Evolutionary conservation across 2,888 invertebrate genomes (phyloP), one percentile per base, ranked within the genome.

Genomic region (Scaptomyza caliginosa): DNA sequence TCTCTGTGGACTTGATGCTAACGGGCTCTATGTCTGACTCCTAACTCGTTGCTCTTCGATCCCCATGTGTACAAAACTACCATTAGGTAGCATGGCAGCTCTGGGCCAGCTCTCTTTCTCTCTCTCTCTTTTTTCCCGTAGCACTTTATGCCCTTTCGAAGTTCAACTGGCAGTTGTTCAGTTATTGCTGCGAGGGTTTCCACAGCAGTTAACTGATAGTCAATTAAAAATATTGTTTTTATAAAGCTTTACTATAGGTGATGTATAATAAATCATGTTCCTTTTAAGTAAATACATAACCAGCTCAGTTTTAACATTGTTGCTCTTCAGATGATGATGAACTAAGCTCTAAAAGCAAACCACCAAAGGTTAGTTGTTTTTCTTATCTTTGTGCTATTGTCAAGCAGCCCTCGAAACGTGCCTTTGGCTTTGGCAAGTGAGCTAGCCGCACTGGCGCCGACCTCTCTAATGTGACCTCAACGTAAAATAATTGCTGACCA

Each of bases 401-500:
- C 16, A 16, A 34, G 30, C 32, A 13, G 17, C 66, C 73, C 76
- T 76, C 76, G 76, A 30, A 28, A 26, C 24, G 28, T 68, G 40
- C 40, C 40, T 72, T 34, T 62, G 66, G 57, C 56, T 75, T 66
- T 67, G 73, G 78, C 60, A 72, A 81, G 63, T 59, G 55, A 72
- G 66, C 64, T 68, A 56, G 59, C 67, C 34, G 43, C 63, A 64
- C 49, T 62, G 65, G 64, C 58, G 67, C 49, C 65, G 73, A 86
- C 70, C 83, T 78, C 81, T 80, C 81, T 71, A 88, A 84, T 86
- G 88, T 71, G 86, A 84, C 86, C 88, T 86, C 88, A 88, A 89
- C 74, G 77, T 75, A 85, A 88, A 89, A 88, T 89, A 89, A 89
- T 88, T 89, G 88, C 81, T 88, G 89, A 89, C 86, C 88, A 73